A percentile compares a stretch with the other conserved stretches of the same genome.
Evolutionary conservation across 2,888 invertebrate genomes (phyloP).

Genomic region (Keiferia lycopersicella): DNA sequence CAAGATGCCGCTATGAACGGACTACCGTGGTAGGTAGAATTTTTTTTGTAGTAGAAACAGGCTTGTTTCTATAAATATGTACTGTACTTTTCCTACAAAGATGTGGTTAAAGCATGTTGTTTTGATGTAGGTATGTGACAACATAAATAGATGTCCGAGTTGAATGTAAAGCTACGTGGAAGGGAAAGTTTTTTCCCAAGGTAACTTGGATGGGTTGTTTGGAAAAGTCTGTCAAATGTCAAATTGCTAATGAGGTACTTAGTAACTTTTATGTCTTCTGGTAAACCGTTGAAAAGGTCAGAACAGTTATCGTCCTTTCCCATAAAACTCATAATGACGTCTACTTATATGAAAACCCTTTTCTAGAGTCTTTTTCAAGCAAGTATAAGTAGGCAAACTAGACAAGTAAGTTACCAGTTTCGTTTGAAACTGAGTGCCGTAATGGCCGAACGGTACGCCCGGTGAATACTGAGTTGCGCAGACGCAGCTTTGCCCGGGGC

Average conservation of each 20-base stretch:
- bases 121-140: too few relatives aligned
- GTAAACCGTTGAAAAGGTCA: conserved; percentile 6
- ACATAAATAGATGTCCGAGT: too few relatives aligned
- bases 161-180: too few relatives aligned
- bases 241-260: neutral
- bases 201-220: neutral
- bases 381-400: conserved; percentile 5
- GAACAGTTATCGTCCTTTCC: neutral
- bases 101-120: too few relatives aligned
- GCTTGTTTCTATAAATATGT: too few relatives aligned
- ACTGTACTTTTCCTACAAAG: too few relatives aligned
- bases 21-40: too few relatives aligned
- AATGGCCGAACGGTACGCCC: conserved; percentile 21
- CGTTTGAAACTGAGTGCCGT: conserved; percentile 5
- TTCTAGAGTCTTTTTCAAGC: neutral
- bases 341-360: neutral
- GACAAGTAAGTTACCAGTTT: conserved; percentile 16
- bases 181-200: too few relatives aligned
- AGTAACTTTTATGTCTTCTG: neutral
- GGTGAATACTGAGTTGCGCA: conserved; percentile 22
- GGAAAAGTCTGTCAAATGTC: neutral
- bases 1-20: too few relatives aligned
- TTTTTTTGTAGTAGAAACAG: too few relatives aligned
- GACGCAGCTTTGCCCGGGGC: neutral
- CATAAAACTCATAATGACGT: neutral